Base-by-base conservation (phyloP, 2,888 invertebrate genomes). In the Hoplodrina ambigua region DNA sequence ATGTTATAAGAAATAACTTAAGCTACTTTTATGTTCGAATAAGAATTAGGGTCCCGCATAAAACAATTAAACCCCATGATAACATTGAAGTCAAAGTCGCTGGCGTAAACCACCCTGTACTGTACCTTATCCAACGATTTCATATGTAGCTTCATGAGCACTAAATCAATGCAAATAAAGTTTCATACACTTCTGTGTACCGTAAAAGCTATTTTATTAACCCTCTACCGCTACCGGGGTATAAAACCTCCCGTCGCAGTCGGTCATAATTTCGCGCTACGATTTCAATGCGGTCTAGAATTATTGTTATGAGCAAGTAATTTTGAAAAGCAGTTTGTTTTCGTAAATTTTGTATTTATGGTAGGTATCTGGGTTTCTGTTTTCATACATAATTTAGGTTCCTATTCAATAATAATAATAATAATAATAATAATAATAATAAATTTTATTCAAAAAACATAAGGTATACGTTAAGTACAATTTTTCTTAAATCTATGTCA, bases 141-240 rank as follows among this genome's bases (percentile, higher is more conserved):
- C 11, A 13, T 41, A 19, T 56, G 30, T 53, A 53, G n/a, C 44
- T 44, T 37, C 20, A 5, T 10, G 17, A 56, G 49, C 41, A 30
- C 37, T 50, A 52, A 17, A 74, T 54, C 37, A 64, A 19, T 65
- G 37, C 65, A 74, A 70, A 64, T 74, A 46, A 70, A 49, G 25
- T 30, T 25, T 74, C 17, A 44, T 30, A 60, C 11, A 19, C 33
- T 78, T 33, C 41, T 60, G 60, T 19, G 15, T 56, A 56, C 7
- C 19, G 33, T 72, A 53, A 60, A 60, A 54, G 15, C 17, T 1
- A 49, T 79, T 78, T 78, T 75, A 80, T 55, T 49, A 55, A 71
- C 70, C 41, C 63, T 70, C 57, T 13, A n/a, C 11, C 25, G 55
- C 57, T 33, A 44, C 11, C n/a, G 1, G 55, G 10, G 37, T 55